Percentiles rank a stretch among this genome's conserved stretches.
Evolutionary conservation across 2,113 vertebrate genomes (phyloP).

Genomic region (Chrysochloris asiatica): DNA sequence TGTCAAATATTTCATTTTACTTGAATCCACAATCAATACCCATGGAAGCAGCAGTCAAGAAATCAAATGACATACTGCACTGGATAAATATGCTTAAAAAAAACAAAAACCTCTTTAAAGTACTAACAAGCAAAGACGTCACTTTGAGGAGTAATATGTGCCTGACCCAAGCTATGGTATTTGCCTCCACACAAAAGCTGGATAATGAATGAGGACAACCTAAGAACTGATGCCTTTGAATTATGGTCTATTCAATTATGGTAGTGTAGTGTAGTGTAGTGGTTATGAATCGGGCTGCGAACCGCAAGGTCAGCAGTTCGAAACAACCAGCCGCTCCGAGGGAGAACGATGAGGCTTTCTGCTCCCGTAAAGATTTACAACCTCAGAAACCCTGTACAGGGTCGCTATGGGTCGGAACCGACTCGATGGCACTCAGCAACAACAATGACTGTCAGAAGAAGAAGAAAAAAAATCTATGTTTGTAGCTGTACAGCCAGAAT

Average conservation of each 20-base stretch:
- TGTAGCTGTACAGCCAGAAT: background rate
- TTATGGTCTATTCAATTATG: no score
- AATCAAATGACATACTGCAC: background rate
- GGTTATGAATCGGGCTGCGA: no score
- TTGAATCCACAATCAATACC: background rate
- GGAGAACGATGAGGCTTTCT: no score
- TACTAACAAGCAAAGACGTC: background rate
- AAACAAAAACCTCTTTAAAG: background rate
- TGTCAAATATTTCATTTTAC: background rate
- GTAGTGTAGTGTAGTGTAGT: no score
- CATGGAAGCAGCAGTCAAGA: background rate
- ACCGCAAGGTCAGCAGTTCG: no score
- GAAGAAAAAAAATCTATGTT: background rate
- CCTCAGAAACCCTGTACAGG: no score
- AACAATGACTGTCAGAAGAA: background rate
- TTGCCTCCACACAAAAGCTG: background rate
- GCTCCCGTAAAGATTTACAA: no score
- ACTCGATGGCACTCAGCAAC: no score
- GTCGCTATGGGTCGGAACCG: no score
- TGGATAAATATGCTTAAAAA: background rate
- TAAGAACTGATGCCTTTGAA: background rate
- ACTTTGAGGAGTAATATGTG: background rate
- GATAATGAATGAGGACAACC: background rate
- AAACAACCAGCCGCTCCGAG: no score
- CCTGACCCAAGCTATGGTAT: background rate